These are phyloP conservation scores for Galeopterus variegatus DNA, from an alignment of 2,113 vertebrate genomes.

Conservation along the genomic window DNA sequence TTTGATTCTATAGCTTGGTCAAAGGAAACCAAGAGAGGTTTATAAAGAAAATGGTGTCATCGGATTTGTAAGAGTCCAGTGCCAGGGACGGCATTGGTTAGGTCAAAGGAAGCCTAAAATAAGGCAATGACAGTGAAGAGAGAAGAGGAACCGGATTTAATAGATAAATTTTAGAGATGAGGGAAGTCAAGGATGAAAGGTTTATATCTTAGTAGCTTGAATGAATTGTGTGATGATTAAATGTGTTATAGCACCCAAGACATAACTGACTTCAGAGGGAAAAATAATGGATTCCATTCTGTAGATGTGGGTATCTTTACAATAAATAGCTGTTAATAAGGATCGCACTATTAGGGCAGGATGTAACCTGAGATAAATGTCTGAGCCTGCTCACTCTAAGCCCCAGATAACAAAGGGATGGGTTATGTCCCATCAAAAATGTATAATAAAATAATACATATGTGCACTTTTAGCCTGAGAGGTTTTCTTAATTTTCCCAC, in stretches of 20 bases:
- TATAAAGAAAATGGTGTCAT: background rate
- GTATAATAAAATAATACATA: background rate
- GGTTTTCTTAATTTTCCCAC: background rate
- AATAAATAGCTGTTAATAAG: background rate
- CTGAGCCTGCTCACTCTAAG: background rate
- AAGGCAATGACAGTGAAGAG: background rate
- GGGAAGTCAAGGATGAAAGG: too few species aligned
- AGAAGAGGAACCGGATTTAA: background rate
- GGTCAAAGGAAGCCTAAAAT: background rate
- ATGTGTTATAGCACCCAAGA: background rate
- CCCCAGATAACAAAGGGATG: background rate
- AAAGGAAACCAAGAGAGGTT: background rate
- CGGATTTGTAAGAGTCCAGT: background rate
- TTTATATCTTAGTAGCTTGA: background rate
- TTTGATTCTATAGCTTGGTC: background rate
- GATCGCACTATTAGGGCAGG: background rate
- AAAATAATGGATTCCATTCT: background rate
- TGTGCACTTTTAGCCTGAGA: background rate
- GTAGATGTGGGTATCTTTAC: background rate
- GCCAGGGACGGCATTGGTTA: background rate
- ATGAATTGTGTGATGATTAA: background rate
- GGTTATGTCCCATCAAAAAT: background rate
- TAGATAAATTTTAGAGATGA: background rate
- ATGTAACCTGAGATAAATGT: background rate
- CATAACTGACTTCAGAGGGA: background rate